These are phyloP conservation scores for Epizoanthus scotinus DNA, from an alignment of 92 coral and sea anemone genomes.

Conservation along the genomic window DNA sequence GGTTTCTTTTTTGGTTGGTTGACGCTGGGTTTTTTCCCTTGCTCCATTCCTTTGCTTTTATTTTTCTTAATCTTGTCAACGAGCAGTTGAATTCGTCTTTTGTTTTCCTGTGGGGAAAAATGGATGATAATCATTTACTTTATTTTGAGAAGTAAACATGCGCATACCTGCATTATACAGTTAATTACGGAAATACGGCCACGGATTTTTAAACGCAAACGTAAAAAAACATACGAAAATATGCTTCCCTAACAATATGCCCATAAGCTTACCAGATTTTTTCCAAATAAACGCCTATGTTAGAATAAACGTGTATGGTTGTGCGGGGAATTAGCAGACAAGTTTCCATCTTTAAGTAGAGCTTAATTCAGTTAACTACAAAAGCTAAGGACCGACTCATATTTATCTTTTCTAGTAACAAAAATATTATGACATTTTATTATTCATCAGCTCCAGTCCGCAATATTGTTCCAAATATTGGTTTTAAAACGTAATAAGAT, in stretches of 20 bases:
- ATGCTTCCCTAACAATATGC: not conserved
- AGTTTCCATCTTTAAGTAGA: too few species aligned
- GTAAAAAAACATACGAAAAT: not conserved
- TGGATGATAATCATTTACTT: slow-evolving; percentile 8
- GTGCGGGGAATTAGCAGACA: too few species aligned
- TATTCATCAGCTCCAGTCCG: too few species aligned
- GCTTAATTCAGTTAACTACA: too few species aligned
- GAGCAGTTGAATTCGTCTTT: slow-evolving; percentile 1
- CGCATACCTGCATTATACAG: not conserved
- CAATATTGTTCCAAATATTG: too few species aligned
- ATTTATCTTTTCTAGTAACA: too few species aligned
- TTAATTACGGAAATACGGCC: slow-evolving; percentile 1
- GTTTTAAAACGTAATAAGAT: too few species aligned
- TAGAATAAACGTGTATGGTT: too few species aligned
- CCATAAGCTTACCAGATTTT: not conserved
- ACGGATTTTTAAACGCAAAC: not conserved
- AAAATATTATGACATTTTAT: too few species aligned
- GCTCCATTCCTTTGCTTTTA: slow-evolving; percentile 1
- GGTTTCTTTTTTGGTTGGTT: slow-evolving; percentile 17
- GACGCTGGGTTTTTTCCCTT: slow-evolving; percentile 1
- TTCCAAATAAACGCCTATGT: too few species aligned
- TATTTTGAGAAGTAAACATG: not conserved
- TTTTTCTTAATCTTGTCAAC: slow-evolving; percentile 10
- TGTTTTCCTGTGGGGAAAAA: slow-evolving; percentile 23
- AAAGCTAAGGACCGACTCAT: too few species aligned